Evolutionary conservation across 2,113 vertebrate genomes (phyloP).

Genomic region (Pelecanoides urinatrix): DNA sequence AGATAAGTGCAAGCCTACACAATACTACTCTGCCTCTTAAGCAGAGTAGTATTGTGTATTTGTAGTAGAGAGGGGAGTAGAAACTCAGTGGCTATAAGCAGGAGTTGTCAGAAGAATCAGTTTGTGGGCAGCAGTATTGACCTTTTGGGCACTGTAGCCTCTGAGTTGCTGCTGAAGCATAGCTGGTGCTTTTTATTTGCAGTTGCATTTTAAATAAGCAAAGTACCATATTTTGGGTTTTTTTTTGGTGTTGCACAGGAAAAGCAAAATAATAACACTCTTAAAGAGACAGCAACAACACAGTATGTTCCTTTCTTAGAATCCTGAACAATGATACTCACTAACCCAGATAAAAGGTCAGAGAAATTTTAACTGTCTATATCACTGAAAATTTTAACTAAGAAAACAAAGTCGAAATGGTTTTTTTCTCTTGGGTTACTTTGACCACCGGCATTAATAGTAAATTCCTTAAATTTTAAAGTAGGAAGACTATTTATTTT

Average conservation of each 20-base stretch:
- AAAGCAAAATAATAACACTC: not conserved
- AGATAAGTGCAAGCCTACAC: not conserved
- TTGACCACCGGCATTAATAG: not conserved
- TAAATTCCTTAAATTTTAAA: not conserved
- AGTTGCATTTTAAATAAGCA: not conserved
- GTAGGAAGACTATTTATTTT: not conserved
- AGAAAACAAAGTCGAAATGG: not conserved
- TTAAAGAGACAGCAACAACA: not conserved
- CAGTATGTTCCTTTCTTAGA: not conserved
- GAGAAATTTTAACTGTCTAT: not conserved
- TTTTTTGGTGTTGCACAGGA: not conserved
- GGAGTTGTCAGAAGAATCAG: not conserved
- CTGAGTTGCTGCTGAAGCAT: not conserved
- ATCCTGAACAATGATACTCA: not conserved
- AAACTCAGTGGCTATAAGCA: not conserved
- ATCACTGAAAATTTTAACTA: not conserved
- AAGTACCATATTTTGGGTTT: not conserved
- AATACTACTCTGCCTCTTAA: not conserved
- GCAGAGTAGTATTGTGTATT: not conserved
- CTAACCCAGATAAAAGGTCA: not conserved
- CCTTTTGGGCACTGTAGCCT: not conserved
- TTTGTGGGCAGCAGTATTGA: not conserved
- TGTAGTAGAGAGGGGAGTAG: not conserved
- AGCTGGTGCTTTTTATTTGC: not conserved
- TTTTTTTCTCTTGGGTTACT: not conserved